Evolutionary conservation across 2,113 vertebrate species (phyloP), one percentile per base, ranked within the genome.

Genomic region (Lamprotornis superbus): DNA sequence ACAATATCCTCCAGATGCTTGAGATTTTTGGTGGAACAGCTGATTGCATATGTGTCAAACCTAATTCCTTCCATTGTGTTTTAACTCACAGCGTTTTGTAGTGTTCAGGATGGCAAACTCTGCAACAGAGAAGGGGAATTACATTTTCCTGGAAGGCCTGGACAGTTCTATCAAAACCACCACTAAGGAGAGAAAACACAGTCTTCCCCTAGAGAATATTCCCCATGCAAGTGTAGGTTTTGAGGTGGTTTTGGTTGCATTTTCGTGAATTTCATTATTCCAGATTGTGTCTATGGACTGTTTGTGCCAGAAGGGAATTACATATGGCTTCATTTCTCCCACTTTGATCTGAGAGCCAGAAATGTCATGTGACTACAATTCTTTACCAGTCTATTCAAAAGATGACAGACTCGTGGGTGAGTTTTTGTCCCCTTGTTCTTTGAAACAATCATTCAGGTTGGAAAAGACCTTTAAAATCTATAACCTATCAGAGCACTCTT

Each of bases 281-380:
- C 95, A 99, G 98, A 84, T 68, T 97, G 52, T 98, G 98, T 94
- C 42, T 97, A 55, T 99, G 99, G 98, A 98, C 93, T 99, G 3
- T 27, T 47, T 50, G 97, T 96, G 59, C 97, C 98, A 74, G 95
- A 96, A 70, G 93, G 94, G 68, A 96, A 92, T 70, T 92, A 97
- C 5, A 79, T 98, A 46, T 87, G 98, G n/a, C 76, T 99, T 91
- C 84, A 5, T 80, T 98, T 99, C 81, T 89, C 97, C 53, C 86
- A 81, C 74, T 98, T 99, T 33, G 97, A 99, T 77, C 59, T 98
- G n/a, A 75, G 98, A 99, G 90, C 86, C 97, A 18, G 98, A 98
- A 89, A 88, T 63, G 0, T 91, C 95, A 77, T 99, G 98, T 96
- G 94, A 83, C 52, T 97, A 96, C 3, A 98, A 98, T 89, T 98